Percentiles rank a stretch among this genome's conserved stretches.
Conservation (phyloP, 2,797 vertebrate genomes). For the Oceanodroma leucorhoa region DNA sequence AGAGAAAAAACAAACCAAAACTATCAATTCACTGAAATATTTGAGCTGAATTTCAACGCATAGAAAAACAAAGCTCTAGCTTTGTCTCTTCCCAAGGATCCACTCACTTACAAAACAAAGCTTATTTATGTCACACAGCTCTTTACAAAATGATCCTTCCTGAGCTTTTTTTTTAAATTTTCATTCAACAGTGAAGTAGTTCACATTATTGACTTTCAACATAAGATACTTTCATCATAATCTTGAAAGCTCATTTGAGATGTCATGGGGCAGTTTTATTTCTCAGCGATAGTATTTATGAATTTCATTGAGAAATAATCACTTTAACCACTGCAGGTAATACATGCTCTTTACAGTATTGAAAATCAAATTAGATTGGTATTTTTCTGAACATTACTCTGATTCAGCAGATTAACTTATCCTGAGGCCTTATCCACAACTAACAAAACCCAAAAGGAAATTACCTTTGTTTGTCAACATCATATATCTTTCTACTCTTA, state of each 20-base stretch:
- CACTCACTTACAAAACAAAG: neutral
- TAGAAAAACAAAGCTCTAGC: neutral
- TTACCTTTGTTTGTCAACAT: neutral
- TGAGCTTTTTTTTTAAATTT: neutral
- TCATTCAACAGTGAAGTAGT: neutral
- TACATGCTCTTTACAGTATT: neutral
- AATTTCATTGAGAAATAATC: neutral
- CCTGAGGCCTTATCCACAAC: neutral
- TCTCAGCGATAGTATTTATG: neutral
- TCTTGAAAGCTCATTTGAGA: neutral
- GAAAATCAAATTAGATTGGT: neutral
- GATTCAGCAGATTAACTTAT: neutral
- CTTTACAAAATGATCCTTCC: neutral
- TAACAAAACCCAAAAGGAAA: neutral
- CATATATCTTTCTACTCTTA: neutral
- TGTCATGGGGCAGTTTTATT: neutral
- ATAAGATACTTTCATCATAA: neutral
- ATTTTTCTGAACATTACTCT: neutral
- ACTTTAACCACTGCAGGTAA: neutral
- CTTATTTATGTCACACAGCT: neutral
- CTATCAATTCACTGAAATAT: neutral
- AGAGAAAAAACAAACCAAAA: neutral
- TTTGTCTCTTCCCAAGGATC: neutral
- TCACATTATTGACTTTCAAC: neutral
- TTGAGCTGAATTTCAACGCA: neutral